Evolutionary conservation across 2,888 invertebrate species (phyloP).

Genomic region (Druceiella hillmani): DNA sequence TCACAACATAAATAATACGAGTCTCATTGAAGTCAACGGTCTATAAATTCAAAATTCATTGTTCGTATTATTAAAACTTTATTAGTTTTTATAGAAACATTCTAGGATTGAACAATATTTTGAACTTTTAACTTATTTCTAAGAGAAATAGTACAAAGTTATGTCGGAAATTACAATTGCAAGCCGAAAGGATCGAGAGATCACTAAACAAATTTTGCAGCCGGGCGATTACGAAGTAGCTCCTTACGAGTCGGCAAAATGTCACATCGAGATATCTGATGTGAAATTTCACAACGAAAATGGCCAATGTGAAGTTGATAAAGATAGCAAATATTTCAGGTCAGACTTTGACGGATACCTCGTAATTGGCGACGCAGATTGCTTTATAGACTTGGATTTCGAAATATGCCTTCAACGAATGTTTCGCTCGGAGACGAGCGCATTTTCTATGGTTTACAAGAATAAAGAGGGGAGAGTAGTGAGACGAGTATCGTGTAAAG

Average conservation of each 20-base stretch:
- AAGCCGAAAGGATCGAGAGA: slow-evolving; percentile 38
- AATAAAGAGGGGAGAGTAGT: slow-evolving; percentile 30
- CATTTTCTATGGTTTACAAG: slow-evolving; percentile 35
- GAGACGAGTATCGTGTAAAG: slow-evolving; percentile 37
- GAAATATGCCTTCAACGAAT: slow-evolving; percentile 51
- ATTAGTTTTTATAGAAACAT: too few species aligned
- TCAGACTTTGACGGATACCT: slow-evolving; percentile 40
- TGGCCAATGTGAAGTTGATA: slow-evolving; percentile 33
- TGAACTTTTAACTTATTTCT: too few species aligned
- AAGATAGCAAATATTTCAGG: slow-evolving; percentile 33
- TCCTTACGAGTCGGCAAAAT: slow-evolving; percentile 44
- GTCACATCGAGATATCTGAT: slow-evolving; percentile 35
- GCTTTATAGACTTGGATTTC: slow-evolving; percentile 47
- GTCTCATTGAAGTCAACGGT: too few species aligned
- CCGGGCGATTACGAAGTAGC: slow-evolving; percentile 40
- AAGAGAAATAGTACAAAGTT: too few species aligned
- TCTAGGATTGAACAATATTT: too few species aligned
- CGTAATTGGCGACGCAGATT: slow-evolving; percentile 45
- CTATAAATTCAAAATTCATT: too few species aligned
- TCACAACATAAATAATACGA: too few species aligned
- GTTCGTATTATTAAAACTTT: too few species aligned
- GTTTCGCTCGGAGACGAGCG: slow-evolving; percentile 44
- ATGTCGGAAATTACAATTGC: too few species aligned
- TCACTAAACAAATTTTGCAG: slow-evolving; percentile 35
- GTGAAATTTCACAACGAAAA: slow-evolving; percentile 31